phyloP scores from a whole-genome alignment of 2,113 vertebrate species.

The Pantherophis guttatus region DNA sequence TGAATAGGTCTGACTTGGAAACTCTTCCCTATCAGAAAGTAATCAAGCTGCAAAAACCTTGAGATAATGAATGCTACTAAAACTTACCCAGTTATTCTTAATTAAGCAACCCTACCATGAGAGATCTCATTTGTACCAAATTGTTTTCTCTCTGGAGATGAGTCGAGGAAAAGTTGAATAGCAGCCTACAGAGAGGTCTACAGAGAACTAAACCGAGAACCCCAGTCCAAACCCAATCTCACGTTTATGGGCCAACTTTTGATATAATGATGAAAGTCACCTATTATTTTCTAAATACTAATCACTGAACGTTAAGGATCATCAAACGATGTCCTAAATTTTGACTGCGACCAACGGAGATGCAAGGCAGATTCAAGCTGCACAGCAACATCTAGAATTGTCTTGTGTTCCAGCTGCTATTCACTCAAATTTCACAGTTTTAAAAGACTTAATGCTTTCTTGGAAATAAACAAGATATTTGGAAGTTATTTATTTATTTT shows the following conservation, averaged over 20 bases:
- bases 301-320: neutral
- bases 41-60: conserved; percentile 6
- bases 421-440: neutral
- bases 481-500: neutral
- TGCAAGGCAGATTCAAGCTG: neutral
- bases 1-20: neutral
- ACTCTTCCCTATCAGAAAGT: neutral
- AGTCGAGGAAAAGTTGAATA: neutral
- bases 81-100: conserved; percentile 3
- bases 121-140: neutral
- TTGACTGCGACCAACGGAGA: neutral
- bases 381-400: too few species aligned
- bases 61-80: conserved; percentile 8
- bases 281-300: neutral
- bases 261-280: neutral
- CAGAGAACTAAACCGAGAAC: neutral
- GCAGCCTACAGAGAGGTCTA: neutral
- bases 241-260: neutral
- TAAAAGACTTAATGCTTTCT: neutral
- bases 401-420: neutral
- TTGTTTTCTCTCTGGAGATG: neutral
- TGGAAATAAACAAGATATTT: neutral
- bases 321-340: neutral
- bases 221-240: neutral
- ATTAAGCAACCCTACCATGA: neutral